Percentiles rank a stretch among this genome's conserved stretches.
Conservation (phyloP, 1,140 invertebrate species). For the Trichomalopsis sarcophagae region DNA sequence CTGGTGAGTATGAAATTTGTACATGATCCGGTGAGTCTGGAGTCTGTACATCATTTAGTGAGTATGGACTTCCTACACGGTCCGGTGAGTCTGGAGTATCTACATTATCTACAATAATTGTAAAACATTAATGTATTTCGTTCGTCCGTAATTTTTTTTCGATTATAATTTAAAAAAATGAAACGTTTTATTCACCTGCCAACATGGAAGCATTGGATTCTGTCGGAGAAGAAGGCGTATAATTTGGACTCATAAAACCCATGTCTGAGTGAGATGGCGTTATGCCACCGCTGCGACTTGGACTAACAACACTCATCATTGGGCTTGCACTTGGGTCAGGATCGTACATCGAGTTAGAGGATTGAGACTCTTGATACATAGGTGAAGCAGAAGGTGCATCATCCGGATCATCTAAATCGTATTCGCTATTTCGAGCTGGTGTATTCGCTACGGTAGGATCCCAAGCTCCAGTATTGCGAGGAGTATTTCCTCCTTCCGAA, state of each 20-base stretch:
- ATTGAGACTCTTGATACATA: conserved; percentile 90
- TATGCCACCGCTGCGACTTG: conserved; percentile 79
- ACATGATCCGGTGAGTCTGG: background rate
- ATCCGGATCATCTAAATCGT: conserved; percentile 84
- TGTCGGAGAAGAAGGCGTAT: conserved; percentile 81
- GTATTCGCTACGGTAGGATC: conserved; percentile 92
- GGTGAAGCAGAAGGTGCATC: conserved; percentile 83
- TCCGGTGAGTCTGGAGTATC: conserved; percentile 12
- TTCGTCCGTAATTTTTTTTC: background rate
- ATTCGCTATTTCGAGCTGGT: conserved; percentile 85
- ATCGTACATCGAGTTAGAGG: conserved; percentile 92
- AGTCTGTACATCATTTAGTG: no score
- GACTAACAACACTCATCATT: conserved; percentile 73
- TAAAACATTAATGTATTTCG: background rate
- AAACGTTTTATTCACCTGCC: conserved; percentile 75
- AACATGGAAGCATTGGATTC: conserved; percentile 90
- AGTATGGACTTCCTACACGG: no score
- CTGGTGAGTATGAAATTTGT: background rate
- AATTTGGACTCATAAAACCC: conserved; percentile 79
- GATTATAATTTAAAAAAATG: background rate
- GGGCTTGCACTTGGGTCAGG: conserved; percentile 89
- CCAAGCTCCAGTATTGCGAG: conserved; percentile 90
- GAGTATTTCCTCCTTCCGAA: conserved; percentile 88
- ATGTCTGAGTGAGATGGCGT: conserved; percentile 82
- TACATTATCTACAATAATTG: conserved; percentile 11